Evolutionary conservation across 1,140 invertebrate species (phyloP).

Genomic region (Monochamus saltuarius): DNA sequence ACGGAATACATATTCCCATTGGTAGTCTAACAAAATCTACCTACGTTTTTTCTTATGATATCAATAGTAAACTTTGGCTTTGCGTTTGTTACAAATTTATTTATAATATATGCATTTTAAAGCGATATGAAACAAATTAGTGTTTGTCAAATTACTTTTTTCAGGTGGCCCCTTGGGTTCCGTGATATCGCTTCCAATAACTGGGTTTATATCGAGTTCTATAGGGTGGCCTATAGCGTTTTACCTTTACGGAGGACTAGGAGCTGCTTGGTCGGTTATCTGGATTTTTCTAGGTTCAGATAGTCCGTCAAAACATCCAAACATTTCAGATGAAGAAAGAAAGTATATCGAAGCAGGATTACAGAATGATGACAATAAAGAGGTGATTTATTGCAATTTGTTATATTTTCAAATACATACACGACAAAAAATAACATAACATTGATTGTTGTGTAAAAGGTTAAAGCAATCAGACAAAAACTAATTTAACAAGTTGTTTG

Average conservation of each 20-base stretch:
- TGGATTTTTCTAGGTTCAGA: slow-evolving; percentile 68
- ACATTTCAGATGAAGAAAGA: slow-evolving; percentile 62
- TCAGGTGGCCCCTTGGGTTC: slow-evolving; percentile 69
- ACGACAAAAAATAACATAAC: not conserved
- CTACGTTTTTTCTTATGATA: no score
- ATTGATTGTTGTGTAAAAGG: not conserved
- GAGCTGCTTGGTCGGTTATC: slow-evolving; percentile 61
- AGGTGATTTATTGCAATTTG: not conserved
- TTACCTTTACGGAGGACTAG: slow-evolving; percentile 69
- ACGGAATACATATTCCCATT: not conserved
- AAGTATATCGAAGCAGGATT: slow-evolving; percentile 60
- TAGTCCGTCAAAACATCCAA: slow-evolving; percentile 61
- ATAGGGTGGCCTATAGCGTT: slow-evolving; percentile 78
- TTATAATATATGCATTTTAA: not conserved
- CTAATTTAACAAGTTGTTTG: not conserved
- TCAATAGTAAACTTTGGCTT: no score
- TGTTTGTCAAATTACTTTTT: not conserved
- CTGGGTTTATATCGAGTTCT: slow-evolving; percentile 64
- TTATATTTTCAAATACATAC: not conserved
- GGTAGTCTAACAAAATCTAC: not conserved
- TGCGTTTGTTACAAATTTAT: no score
- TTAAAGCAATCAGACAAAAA: not conserved
- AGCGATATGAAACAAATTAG: not conserved
- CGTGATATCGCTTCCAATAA: slow-evolving; percentile 68
- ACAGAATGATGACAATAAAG: slow-evolving; percentile 2